These are phyloP conservation scores for Noctuana brunneofusca DNA, from an alignment of 2,888 invertebrate genomes.

Conservation along the genomic window DNA sequence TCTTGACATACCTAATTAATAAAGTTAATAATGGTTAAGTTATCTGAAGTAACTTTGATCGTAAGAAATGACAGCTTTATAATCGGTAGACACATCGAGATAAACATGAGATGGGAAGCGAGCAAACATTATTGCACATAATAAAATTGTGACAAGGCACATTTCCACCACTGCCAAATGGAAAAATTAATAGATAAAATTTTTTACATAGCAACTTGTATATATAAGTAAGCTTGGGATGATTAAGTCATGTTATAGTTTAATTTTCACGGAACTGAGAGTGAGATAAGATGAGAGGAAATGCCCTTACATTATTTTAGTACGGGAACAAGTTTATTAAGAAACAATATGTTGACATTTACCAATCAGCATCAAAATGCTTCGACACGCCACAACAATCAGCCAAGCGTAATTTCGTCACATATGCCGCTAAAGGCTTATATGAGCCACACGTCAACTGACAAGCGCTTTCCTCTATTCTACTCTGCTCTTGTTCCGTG, in stretches of 20 bases:
- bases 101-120: constrained; percentile 54
- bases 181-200: constrained; percentile 62
- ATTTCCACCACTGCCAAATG: constrained; percentile 82
- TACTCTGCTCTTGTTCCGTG: no score
- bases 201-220: constrained; percentile 64
- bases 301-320: no score
- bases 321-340: no score
- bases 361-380: no score
- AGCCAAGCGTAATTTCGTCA: no score
- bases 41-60: constrained; percentile 69
- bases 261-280: no score
- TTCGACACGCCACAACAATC: no score
- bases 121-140: constrained; percentile 58
- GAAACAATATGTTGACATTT: no score
- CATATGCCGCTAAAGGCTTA: no score
- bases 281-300: no score
- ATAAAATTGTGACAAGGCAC: constrained; percentile 76
- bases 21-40: constrained; percentile 73
- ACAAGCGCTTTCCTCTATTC: no score
- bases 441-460: no score
- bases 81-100: constrained; percentile 67
- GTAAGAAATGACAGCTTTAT: constrained; percentile 80
- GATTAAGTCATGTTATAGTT: constrained; percentile 79
- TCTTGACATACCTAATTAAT: constrained; percentile 77
- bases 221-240: constrained; percentile 76